Evolutionary conservation across 1,140 invertebrate species (phyloP).

Genomic region (Metopolophium dirhodum): DNA sequence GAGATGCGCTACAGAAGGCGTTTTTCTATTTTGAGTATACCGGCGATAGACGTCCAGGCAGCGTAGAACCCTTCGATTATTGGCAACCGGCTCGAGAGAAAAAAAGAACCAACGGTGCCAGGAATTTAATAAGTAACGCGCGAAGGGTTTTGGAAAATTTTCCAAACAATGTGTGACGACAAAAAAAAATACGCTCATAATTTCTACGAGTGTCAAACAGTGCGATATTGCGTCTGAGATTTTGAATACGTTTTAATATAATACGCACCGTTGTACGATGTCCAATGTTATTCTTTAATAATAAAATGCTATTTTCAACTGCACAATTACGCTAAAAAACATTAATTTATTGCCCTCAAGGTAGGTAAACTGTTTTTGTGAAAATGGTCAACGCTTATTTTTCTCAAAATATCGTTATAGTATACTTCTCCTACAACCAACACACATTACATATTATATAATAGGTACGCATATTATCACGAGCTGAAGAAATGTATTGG

Average conservation of each 20-base stretch:
- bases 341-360: neutral
- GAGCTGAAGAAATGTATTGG: neutral
- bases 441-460: neutral
- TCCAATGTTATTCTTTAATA: neutral
- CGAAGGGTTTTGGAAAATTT: neutral
- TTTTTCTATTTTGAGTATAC: conserved; percentile 40
- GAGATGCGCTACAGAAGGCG: neutral
- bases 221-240: neutral
- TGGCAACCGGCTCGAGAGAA: conserved; percentile 25
- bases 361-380: neutral
- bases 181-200: neutral
- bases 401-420: neutral
- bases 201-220: neutral
- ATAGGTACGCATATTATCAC: too few relatives aligned
- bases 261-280: neutral
- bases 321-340: neutral
- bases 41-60: neutral
- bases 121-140: neutral
- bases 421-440: too few relatives aligned
- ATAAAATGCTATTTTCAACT: neutral
- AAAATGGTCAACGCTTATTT: neutral
- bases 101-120: neutral
- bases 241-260: neutral
- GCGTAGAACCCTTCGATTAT: conserved; percentile 30
- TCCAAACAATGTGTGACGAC: neutral